A percentile compares a stretch with the other conserved stretches of the same genome.
These are phyloP conservation scores for Trypoxylon attenuatum DNA, from an alignment of 2,888 invertebrate species.

Conservation along the genomic window DNA sequence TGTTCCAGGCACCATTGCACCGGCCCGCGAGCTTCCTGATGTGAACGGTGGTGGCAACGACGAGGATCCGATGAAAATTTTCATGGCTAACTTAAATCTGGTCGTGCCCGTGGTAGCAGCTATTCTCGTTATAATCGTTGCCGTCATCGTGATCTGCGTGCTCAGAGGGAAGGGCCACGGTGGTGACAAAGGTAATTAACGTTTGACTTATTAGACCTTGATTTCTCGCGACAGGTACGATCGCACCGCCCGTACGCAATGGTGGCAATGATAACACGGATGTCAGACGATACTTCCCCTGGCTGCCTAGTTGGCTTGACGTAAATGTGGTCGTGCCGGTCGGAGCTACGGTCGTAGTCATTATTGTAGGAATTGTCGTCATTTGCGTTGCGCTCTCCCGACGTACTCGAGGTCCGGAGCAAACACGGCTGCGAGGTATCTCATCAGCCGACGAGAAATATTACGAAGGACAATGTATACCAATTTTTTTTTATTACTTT, in stretches of 20 bases:
- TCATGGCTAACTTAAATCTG: constrained; percentile 93
- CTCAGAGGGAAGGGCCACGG: constrained; percentile 91
- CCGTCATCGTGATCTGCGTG: constrained; percentile 94
- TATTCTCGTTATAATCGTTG: constrained; percentile 93
- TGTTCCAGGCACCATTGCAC: constrained; percentile 96
- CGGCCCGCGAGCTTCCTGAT: constrained; percentile 88
- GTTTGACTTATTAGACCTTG: constrained; percentile 60
- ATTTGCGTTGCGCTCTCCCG: constrained; percentile 92
- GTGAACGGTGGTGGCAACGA: constrained; percentile 77
- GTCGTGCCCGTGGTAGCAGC: constrained; percentile 95
- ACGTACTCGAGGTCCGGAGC: constrained; percentile 81
- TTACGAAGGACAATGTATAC: constrained; percentile 74
- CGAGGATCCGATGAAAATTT: constrained; percentile 90
- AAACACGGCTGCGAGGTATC: constrained; percentile 85
- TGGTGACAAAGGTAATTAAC: constrained; percentile 80
- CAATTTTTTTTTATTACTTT: constrained; percentile 61
- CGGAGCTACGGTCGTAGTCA: constrained; percentile 91
- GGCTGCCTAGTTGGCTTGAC: constrained; percentile 92
- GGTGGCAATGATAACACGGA: constrained; percentile 74
- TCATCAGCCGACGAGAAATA: constrained; percentile 74
- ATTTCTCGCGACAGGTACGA: constrained; percentile 79
- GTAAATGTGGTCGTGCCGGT: constrained; percentile 93
- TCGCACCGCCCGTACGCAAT: constrained; percentile 84
- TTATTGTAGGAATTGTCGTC: constrained; percentile 92
- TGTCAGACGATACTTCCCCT: constrained; percentile 79